Conservation (phyloP, 2,797 vertebrate species). For the Malacoctenus gilli region DNA sequence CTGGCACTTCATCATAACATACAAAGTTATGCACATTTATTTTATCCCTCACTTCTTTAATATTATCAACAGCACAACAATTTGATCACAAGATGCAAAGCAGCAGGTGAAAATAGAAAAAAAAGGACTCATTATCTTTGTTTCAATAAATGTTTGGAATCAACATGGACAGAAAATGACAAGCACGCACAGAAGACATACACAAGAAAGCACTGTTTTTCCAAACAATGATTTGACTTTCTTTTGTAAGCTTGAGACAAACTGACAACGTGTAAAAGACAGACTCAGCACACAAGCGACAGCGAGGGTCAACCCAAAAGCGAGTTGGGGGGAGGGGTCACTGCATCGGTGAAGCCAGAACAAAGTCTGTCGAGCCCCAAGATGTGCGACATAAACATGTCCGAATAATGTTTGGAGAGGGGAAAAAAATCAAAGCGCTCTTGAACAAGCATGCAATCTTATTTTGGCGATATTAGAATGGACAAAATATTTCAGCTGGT, state of each 20-base stretch:
- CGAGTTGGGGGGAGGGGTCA: slow-evolving; percentile 40
- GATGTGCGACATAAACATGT: slow-evolving; percentile 40
- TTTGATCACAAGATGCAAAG: slow-evolving; percentile 51
- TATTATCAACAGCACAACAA: slow-evolving; percentile 39
- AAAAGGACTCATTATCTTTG: slow-evolving; percentile 6
- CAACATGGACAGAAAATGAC: slow-evolving; percentile 17
- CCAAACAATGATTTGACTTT: slow-evolving; percentile 21
- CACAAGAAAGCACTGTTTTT: slow-evolving; percentile 22
- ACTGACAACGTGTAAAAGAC: slow-evolving; percentile 41
- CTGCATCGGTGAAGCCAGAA: slow-evolving; percentile 43
- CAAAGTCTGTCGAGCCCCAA: slow-evolving; percentile 16
- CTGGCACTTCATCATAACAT: slow-evolving; percentile 32
- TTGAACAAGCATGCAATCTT: slow-evolving; percentile 62
- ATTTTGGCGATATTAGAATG: slow-evolving; percentile 29
- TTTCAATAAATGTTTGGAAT: slow-evolving; percentile 29
- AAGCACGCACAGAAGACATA: slow-evolving; percentile 16
- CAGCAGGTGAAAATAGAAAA: slow-evolving; percentile 40
- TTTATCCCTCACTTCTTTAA: not conserved
- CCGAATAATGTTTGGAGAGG: slow-evolving; percentile 16
- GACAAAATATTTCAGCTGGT: slow-evolving; percentile 38
- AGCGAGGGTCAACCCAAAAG: slow-evolving; percentile 36
- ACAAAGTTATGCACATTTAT: slow-evolving; percentile 14
- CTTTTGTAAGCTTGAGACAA: slow-evolving; percentile 26
- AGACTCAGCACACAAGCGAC: slow-evolving; percentile 38
- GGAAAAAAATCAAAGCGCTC: slow-evolving; percentile 18